phyloP scores from a whole-genome alignment of 1,140 invertebrate species.

The Bombyx mandarina region DNA sequence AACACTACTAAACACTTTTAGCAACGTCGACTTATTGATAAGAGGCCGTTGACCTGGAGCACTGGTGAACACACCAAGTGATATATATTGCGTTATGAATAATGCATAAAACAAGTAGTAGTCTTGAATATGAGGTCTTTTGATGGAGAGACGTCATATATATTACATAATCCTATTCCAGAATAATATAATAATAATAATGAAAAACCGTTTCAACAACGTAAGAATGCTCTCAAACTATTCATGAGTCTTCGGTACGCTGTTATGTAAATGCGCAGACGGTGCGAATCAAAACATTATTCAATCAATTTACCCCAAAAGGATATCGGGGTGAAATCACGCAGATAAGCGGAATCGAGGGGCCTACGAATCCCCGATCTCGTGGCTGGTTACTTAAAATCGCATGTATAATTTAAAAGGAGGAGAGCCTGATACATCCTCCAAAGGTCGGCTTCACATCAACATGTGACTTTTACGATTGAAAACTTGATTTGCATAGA shows the following conservation, averaged over 20 bases:
- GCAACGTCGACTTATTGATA: no score
- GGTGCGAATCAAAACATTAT: conserved; percentile 39
- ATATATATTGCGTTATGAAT: no score
- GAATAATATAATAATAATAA: no score
- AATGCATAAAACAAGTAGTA: no score
- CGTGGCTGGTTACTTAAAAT: conserved; percentile 38
- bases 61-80: no score
- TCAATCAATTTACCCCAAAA: conserved; percentile 49
- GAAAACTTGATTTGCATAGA: no score
- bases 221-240: not conserved
- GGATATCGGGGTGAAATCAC: conserved; percentile 38
- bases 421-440: conserved; percentile 24
- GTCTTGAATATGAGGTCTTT: no score
- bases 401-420: conserved; percentile 48
- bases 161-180: no score
- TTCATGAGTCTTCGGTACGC: not conserved
- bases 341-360: conserved; percentile 40
- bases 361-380: conserved; percentile 19
- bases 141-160: no score
- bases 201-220: not conserved
- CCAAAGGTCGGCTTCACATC: not conserved
- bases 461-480: no score
- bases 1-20: no score
- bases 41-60: no score
- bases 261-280: conserved; percentile 18